Conservation (phyloP, 2,113 vertebrate genomes). For the Xenopus laevis region DNA sequence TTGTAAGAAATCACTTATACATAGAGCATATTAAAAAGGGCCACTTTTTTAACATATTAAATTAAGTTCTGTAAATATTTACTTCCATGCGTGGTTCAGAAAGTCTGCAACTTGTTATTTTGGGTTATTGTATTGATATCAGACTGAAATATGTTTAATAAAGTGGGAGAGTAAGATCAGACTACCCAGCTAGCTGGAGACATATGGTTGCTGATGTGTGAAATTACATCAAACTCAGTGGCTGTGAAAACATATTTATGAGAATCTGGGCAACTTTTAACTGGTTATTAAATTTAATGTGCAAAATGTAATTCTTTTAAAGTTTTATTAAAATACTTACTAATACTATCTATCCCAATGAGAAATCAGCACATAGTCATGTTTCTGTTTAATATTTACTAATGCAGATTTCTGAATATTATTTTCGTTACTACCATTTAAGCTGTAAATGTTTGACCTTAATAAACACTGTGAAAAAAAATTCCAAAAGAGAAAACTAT, state of each 20-base stretch:
- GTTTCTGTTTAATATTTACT: too few relatives aligned
- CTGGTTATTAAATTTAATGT: slow-evolving; percentile 5
- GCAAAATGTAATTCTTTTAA: slow-evolving; percentile 3
- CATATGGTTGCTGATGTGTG: slow-evolving; percentile 39
- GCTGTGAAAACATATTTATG: slow-evolving; percentile 41
- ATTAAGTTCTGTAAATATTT: slow-evolving; percentile 5
- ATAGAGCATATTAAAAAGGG: background rate
- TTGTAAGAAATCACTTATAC: background rate
- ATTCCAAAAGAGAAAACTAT: too few relatives aligned
- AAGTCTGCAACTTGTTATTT: slow-evolving; percentile 27
- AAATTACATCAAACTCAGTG: slow-evolving; percentile 34
- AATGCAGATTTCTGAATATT: too few relatives aligned
- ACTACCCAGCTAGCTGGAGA: slow-evolving; percentile 25
- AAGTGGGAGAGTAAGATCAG: slow-evolving; percentile 19
- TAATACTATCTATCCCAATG: too few relatives aligned
- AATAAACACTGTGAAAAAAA: too few relatives aligned
- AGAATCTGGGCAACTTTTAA: slow-evolving; percentile 20
- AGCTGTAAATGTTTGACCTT: too few relatives aligned
- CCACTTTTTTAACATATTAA: background rate
- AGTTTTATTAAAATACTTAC: background rate
- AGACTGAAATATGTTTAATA: slow-evolving; percentile 34
- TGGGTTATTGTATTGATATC: slow-evolving; percentile 32
- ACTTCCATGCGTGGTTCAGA: slow-evolving; percentile 21
- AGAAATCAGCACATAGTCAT: too few relatives aligned
- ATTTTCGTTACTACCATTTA: too few relatives aligned